Base-by-base conservation (phyloP, 2,113 vertebrate genomes). In the Cynoglossus semilaevis region DNA sequence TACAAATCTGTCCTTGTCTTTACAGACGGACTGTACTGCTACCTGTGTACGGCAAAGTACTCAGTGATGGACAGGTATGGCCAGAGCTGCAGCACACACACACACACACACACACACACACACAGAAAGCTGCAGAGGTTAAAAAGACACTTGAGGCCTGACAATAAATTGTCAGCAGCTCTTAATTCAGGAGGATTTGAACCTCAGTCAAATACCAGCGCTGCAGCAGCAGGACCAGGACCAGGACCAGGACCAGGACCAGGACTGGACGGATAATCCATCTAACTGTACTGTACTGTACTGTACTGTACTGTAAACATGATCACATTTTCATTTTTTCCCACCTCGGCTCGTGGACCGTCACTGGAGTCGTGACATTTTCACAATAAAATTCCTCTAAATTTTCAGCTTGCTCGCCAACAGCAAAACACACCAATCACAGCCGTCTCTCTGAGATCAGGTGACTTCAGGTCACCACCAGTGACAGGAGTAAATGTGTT, bases 91-190 rank as follows among this genome's bases (percentile, higher is more conserved):
- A 16, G 12, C 37, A 40, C 37, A 40, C 37, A 40, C 37, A 18
- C 44, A 18, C 44, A 46, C 48, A 38, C 9, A 34, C 22, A 48
- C 51, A 47, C 45, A 50, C 42, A 3, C 57, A 38, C 47, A 46
- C 38, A 46, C 51, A 45, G 47, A 44, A 10, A 63, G 66, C 64
- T 46, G 48, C 41, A 47, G 70, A 81, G 74, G 83, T 85, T 86
- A 81, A 82, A 58, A 57, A 76, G 64, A 81, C 83, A 82, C 80
- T 84, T 71, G 72, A 72, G 42, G 72, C 77, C 81, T 82, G 77
- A 88, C 84, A 87, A 84, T 83, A 74, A 82, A 79, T 68, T 88
- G 87, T 90, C 88, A 88, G 73, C 89, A 89, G 88, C 82, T 89
- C 75, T 85, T 90, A 87, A 89, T 89, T 90, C 81, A 75, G 65